These are phyloP conservation scores for Muricea muricata DNA, from an alignment of 92 coral and sea anemone species.

Conservation along the genomic window DNA sequence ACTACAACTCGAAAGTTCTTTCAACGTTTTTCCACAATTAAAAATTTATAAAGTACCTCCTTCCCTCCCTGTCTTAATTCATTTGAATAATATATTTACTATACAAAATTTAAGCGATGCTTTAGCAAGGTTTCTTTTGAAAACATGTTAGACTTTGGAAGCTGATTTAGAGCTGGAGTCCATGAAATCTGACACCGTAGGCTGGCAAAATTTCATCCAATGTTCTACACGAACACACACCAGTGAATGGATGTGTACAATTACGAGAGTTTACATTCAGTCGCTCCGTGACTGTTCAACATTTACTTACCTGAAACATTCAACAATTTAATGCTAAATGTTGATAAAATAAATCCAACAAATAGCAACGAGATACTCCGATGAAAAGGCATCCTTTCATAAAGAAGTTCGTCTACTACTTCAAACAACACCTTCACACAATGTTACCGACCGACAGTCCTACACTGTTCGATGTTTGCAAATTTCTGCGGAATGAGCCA, in stretches of 20 bases:
- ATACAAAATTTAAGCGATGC: neutral
- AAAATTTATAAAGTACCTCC: constrained; percentile 13
- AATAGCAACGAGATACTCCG: neutral
- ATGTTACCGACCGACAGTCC: neutral
- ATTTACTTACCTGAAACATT: constrained; percentile 19
- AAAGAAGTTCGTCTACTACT: neutral
- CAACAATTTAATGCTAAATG: neutral
- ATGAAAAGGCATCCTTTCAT: constrained; percentile 17
- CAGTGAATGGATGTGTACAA: neutral
- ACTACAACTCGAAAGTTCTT: neutral
- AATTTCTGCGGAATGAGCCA: too few relatives aligned
- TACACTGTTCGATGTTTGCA: neutral
- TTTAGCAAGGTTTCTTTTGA: neutral
- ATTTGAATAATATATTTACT: neutral
- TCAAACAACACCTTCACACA: neutral
- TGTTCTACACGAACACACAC: neutral
- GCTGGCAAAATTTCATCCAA: neutral
- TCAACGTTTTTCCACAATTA: neutral
- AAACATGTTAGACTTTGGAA: neutral
- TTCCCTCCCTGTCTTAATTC: neutral
- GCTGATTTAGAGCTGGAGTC: neutral
- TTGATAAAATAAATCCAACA: constrained; percentile 7
- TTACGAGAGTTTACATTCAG: neutral
- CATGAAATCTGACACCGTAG: constrained; percentile 23
- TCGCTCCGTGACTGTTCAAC: neutral